A percentile compares a stretch with the other conserved stretches of the same genome.
These are phyloP conservation scores for Ctenoplectra terminalis DNA, from an alignment of 1,140 invertebrate genomes.

Conservation along the genomic window DNA sequence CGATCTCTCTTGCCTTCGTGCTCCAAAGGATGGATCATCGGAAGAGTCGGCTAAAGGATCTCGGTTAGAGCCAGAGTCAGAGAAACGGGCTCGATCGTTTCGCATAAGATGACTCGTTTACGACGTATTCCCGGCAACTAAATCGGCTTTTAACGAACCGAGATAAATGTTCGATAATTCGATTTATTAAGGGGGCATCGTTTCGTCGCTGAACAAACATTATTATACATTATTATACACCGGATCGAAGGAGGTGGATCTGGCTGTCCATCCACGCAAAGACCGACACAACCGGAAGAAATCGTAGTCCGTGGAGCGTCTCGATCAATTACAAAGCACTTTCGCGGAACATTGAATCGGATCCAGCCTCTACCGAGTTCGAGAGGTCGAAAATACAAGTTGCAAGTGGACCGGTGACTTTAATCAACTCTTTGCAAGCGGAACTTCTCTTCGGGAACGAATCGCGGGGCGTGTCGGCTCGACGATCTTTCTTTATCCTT, in stretches of 20 bases:
- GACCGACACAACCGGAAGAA: constrained; percentile 57
- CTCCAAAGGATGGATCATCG: constrained; percentile 10
- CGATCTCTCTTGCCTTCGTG: not conserved
- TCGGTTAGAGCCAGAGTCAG: not conserved
- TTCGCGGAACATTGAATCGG: constrained; percentile 64
- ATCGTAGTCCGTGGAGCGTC: constrained; percentile 32
- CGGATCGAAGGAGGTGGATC: constrained; percentile 48
- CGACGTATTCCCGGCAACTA: constrained; percentile 37
- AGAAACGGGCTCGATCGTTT: not conserved
- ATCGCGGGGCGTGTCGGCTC: constrained; percentile 60
- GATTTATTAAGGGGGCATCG: constrained; percentile 61
- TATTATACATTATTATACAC: constrained; percentile 53
- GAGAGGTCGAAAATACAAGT: constrained; percentile 63
- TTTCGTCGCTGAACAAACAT: constrained; percentile 44
- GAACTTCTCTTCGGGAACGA: constrained; percentile 49
- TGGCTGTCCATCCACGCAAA: constrained; percentile 10
- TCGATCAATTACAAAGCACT: constrained; percentile 68
- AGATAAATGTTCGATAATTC: constrained; percentile 59
- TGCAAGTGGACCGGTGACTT: constrained; percentile 59
- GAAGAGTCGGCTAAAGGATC: not conserved
- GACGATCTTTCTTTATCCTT: constrained; percentile 18
- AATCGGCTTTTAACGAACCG: constrained; percentile 66
- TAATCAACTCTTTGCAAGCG: constrained; percentile 66
- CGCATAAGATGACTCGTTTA: constrained; percentile 29
- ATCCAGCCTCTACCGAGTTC: constrained; percentile 49